Evolutionary conservation across 2,888 invertebrate species (phyloP).

Genomic region (Heteromurus nitidus): DNA sequence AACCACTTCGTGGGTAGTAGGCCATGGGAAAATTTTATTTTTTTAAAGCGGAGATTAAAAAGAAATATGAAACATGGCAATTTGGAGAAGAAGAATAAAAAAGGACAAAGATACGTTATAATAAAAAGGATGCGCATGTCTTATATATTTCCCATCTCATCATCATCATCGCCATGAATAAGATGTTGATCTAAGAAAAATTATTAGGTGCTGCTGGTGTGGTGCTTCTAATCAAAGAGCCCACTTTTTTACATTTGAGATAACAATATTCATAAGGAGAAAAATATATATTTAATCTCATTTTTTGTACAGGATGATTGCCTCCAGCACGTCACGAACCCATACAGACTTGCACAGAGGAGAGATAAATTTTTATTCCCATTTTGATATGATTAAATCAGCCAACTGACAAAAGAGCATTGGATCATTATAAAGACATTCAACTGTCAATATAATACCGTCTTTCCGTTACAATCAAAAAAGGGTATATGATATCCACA

Average conservation of each 20-base stretch:
- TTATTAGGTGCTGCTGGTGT: slow-evolving; percentile 43
- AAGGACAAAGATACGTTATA: not conserved
- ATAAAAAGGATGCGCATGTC: slow-evolving; percentile 9
- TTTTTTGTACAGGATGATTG: slow-evolving; percentile 43
- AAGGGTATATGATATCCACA: too few relatives aligned
- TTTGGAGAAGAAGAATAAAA: slow-evolving; percentile 17
- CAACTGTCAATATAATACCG: slow-evolving; percentile 54
- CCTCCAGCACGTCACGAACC: slow-evolving; percentile 54
- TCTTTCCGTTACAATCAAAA: slow-evolving; percentile 1
- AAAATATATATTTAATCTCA: slow-evolving; percentile 10
- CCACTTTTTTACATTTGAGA: slow-evolving; percentile 14
- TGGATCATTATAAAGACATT: slow-evolving; percentile 57
- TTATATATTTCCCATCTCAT: too few relatives aligned
- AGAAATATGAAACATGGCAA: slow-evolving; percentile 27
- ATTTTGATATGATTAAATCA: slow-evolving; percentile 56
- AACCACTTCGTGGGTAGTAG: slow-evolving; percentile 30
- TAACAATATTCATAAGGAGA: slow-evolving; percentile 15
- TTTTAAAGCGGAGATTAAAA: slow-evolving; percentile 10
- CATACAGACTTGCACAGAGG: not conserved
- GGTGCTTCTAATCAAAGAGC: slow-evolving; percentile 12
- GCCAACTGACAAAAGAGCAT: slow-evolving; percentile 44
- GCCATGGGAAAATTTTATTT: slow-evolving; percentile 36
- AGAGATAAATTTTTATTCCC: slow-evolving; percentile 23
- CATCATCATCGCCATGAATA: slow-evolving; percentile 12
- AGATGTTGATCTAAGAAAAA: slow-evolving; percentile 36